phyloP scores from a whole-genome alignment of 2,888 invertebrate genomes.

The Cosmorhoe ocellata region DNA sequence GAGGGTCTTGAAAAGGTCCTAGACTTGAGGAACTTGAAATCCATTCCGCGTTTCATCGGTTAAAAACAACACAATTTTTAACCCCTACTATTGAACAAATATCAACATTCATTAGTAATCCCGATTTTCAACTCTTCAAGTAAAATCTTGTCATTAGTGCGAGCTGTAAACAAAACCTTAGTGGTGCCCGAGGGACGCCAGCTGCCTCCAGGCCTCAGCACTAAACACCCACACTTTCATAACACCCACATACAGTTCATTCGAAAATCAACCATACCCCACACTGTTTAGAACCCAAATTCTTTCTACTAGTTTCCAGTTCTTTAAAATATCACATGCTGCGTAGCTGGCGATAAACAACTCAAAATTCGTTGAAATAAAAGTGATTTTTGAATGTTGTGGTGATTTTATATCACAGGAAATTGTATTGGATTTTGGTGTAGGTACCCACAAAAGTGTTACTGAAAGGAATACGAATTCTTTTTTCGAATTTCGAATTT shows the following conservation, averaged over 20 bases:
- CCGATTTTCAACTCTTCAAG: conserved; percentile 31
- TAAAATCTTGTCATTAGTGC: conserved; percentile 68
- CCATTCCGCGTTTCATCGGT: no score
- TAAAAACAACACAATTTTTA: no score
- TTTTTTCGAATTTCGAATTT: conserved; percentile 37
- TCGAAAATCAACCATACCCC: conserved; percentile 38
- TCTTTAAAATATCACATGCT: conserved; percentile 26
- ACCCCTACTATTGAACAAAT: no score
- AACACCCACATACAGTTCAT: conserved; percentile 37
- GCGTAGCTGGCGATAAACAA: conserved; percentile 37
- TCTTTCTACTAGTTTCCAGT: background rate
- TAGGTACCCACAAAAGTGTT: conserved; percentile 52
- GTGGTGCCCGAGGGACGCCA: conserved; percentile 72
- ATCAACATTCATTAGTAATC: conserved; percentile 11
- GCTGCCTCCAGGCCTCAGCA: conserved; percentile 76
- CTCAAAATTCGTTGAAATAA: conserved; percentile 37
- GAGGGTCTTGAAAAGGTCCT: no score
- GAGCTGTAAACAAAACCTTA: conserved; percentile 75
- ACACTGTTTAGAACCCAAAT: conserved; percentile 29
- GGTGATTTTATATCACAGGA: conserved; percentile 48
- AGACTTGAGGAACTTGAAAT: no score
- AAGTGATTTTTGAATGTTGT: conserved; percentile 37
- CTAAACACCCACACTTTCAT: conserved; percentile 72
- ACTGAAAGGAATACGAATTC: conserved; percentile 44
- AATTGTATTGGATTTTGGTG: conserved; percentile 60